Evolutionary conservation across 2,113 vertebrate species (phyloP), one percentile per base, ranked within the genome.

Genomic region (Pitta sordida): DNA sequence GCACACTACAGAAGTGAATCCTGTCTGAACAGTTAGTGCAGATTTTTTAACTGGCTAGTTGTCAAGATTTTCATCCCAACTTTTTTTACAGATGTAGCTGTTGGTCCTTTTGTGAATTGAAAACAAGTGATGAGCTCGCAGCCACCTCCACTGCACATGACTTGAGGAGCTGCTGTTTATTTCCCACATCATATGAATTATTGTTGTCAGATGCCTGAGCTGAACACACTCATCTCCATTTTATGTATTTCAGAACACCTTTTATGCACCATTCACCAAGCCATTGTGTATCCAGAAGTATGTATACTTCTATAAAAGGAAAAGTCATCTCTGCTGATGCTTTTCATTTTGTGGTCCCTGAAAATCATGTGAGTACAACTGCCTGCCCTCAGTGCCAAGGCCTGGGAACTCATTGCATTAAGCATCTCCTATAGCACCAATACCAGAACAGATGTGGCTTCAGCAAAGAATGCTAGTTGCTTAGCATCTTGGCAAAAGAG

Each of bases 211-310:
- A 65, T 91, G 74, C 70, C 75, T 80, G 24, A 88, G 87, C 56
- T 75, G 76, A 92, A 93, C 96, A 63, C 37, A 39, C 34, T 81
- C 63, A 74, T 88, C 70, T 91, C 27, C 59, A 81, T 95, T 41
- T 96, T 95, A n/a, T n/a, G n/a, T 88, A 91, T 91, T 93, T 87
- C 78, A 52, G 62, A 83, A 43, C 32, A 74, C 29, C 63, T 85
- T 94, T 92, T 90, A 93, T 73, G 75, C 91, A 51, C 48, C 73
- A 60, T 86, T 91, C 79, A 74, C 59, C n/a, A 74, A 83, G 71
- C 46, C 68, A 56, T 94, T 86, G 55, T 74, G 43, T 60, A 55
- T 83, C 93, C 90, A 93, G 90, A 85, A 90, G 91, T 63, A 56
- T 32, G 27, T 43, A 68, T 32, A 44, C 24, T 34, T 81, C 70